Conservation (phyloP, 2,113 vertebrate genomes). For the Acrocephalus kingi region DNA sequence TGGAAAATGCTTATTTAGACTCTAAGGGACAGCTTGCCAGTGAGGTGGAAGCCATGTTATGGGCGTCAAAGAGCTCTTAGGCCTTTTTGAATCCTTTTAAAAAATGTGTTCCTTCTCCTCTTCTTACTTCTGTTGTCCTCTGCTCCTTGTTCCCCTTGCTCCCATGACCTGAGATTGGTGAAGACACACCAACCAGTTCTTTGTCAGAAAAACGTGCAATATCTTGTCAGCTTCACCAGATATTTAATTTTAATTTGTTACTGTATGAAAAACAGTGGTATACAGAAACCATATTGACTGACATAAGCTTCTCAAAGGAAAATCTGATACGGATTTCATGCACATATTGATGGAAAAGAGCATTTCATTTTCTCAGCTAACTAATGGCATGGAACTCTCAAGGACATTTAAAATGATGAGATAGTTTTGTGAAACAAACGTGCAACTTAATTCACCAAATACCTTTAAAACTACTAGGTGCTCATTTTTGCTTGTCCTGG, state of each 20-base stretch:
- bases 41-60: background rate
- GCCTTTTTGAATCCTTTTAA: background rate
- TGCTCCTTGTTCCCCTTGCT: background rate
- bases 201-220: background rate
- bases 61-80: background rate
- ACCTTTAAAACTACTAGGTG: slow-evolving; percentile 23
- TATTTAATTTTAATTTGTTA: background rate
- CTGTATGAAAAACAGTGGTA: background rate
- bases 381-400: background rate
- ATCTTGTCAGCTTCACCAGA: background rate
- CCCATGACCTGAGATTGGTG: background rate
- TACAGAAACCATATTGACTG: background rate
- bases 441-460: slow-evolving; percentile 21
- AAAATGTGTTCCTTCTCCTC: background rate
- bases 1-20: background rate
- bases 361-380: background rate
- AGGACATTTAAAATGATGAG: background rate
- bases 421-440: background rate
- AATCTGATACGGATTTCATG: background rate
- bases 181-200: background rate
- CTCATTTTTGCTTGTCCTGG: slow-evolving; percentile 11
- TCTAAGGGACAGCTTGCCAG: background rate
- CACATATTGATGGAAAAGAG: background rate
- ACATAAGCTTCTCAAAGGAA: background rate
- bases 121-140: background rate